phyloP scores from a whole-genome alignment of 2,113 vertebrate species.

The Anseranas semipalmata region DNA sequence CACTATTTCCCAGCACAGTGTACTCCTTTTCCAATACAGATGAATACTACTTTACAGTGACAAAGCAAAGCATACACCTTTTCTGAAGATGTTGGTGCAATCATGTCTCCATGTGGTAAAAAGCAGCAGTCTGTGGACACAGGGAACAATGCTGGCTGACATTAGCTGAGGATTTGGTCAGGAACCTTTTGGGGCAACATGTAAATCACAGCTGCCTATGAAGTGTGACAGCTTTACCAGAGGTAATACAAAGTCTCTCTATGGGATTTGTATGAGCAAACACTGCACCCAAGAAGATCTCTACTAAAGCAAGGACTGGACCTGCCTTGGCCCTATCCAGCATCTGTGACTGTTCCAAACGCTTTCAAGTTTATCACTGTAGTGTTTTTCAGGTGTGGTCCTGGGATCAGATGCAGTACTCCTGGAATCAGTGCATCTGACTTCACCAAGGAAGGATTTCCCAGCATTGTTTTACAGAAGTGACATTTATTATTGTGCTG shows the following conservation, averaged over 20 bases:
- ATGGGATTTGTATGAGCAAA: not conserved
- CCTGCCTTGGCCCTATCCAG: not conserved
- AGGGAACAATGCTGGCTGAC: not conserved
- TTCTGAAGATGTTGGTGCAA: not conserved
- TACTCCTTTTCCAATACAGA: fast-evolving
- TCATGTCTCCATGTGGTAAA: too few species aligned
- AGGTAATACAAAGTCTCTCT: not conserved
- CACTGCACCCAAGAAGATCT: not conserved
- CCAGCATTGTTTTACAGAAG: not conserved
- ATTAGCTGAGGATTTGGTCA: not conserved
- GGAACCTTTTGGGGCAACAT: not conserved
- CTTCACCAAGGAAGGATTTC: not conserved
- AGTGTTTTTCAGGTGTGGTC: not conserved
- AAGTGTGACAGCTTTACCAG: not conserved
- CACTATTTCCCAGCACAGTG: not conserved
- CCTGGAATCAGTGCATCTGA: not conserved
- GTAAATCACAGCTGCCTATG: not conserved
- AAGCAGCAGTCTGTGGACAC: not conserved
- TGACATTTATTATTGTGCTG: not conserved
- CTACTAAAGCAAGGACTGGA: not conserved
- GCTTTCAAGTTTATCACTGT: not conserved
- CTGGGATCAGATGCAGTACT: not conserved
- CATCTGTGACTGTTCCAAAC: not conserved
- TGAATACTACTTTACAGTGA: not conserved
- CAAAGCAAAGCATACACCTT: not conserved